phyloP scores from a whole-genome alignment of 2,888 invertebrate genomes.

The Busseola fusca region DNA sequence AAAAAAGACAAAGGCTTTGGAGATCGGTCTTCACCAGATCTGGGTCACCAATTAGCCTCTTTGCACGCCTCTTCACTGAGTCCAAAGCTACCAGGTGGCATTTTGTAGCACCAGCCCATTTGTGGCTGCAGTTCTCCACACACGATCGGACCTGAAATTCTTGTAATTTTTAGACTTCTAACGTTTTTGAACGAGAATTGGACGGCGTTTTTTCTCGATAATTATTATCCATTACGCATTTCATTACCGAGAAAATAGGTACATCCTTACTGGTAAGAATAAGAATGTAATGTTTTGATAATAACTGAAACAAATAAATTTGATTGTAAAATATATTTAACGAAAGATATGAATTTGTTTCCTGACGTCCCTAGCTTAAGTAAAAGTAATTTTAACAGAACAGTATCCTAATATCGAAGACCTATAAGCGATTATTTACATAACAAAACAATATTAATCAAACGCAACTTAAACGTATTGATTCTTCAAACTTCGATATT shows the following conservation, averaged over 20 bases:
- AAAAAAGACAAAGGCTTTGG: too few relatives aligned
- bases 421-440: slow-evolving; percentile 35
- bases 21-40: too few relatives aligned
- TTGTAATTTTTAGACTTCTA: neutral
- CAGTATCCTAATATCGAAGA: slow-evolving; percentile 5
- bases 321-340: neutral
- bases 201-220: neutral
- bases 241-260: too few relatives aligned
- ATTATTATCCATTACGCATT: neutral
- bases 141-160: too few relatives aligned
- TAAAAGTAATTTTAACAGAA: slow-evolving; percentile 38
- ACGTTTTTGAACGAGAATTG: neutral
- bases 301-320: neutral
- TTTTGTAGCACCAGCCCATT: too few relatives aligned
- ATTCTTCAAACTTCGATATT: slow-evolving; percentile 45
- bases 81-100: too few relatives aligned
- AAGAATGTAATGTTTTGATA: neutral
- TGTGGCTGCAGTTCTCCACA: too few relatives aligned
- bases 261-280: neutral
- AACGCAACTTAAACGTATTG: slow-evolving; percentile 34
- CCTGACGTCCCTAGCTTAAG: neutral
- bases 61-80: too few relatives aligned
- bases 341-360: neutral
- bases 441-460: slow-evolving; percentile 48
- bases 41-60: too few relatives aligned